Conservation (phyloP, 1,140 invertebrate genomes). For the Lucilia sericata region DNA sequence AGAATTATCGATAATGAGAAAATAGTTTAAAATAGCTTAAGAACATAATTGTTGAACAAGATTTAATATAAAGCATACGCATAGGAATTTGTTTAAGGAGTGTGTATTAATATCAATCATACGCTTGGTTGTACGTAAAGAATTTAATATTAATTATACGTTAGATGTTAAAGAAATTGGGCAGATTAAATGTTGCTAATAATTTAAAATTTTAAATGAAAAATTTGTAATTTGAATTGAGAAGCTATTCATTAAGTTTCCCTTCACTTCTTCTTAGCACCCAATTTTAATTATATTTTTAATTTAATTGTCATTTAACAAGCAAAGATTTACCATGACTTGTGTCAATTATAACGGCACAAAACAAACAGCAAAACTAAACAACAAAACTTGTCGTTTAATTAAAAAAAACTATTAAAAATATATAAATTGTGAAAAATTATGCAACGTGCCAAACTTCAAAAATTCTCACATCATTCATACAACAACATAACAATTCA, state of each 20-base stretch:
- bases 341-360: background rate
- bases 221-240: background rate
- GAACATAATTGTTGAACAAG: background rate
- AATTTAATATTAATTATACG: background rate
- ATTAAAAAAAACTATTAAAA: background rate
- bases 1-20: background rate
- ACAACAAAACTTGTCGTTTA: background rate
- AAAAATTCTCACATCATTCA: conserved; percentile 20
- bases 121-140: background rate
- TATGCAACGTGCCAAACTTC: conserved; percentile 11
- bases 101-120: background rate
- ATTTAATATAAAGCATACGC: conserved; percentile 17
- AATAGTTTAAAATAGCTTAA: background rate
- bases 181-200: background rate
- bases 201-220: background rate
- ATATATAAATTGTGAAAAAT: conserved; percentile 12
- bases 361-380: background rate
- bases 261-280: too few relatives aligned
- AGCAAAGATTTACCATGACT: background rate
- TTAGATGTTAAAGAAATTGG: background rate
- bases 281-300: background rate
- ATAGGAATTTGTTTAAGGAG: background rate
- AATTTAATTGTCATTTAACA: background rate
- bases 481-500: background rate
- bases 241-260: too few relatives aligned